Base-by-base conservation (phyloP, 2,888 invertebrate species). In the Mimas tiliae region DNA sequence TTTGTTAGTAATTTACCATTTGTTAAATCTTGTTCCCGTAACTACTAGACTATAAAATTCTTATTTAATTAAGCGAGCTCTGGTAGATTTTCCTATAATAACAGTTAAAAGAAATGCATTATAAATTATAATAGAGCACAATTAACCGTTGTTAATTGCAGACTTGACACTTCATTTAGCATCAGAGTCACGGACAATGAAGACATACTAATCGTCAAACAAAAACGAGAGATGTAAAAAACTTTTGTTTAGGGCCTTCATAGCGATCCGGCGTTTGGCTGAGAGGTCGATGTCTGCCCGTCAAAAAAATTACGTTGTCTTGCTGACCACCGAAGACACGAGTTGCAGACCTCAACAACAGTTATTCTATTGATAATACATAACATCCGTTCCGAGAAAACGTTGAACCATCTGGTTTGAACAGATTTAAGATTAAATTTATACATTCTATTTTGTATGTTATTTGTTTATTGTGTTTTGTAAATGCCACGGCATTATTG, bases 91-190 rank as follows among this genome's bases (percentile, higher is more conserved):
- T 50, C 19, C 38, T 42, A 19, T 19, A 21, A 19, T 58, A 42
- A 58, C 58, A 6, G 58, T 67, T 71, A 72, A 66, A 67, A 67
- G 50, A 62, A 70, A 71, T 73, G 70, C 69, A 72, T 70, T 73
- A 19, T 58, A 42, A 58, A 72, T 70, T 73, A 42, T 58, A 42
- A 58, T 42, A 42, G 19, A 58, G 58, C 19, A 19, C 19, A 42
- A 58, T 76, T 80, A 82, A 86, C 83, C 77, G 85, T 84, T 77
- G 80, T 77, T 79, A 83, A 83, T 81, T 71, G 70, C 74, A 77
- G 77, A 82, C 80, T 81, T 80, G 84, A 85, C 87, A 89, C 83
- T 86, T 88, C 85, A 87, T 87, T 89, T 84, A 82, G 81, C 87
- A 88, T 87, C 81, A 86, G 86, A 86, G 87, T 85, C 86, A 84